phyloP scores from a whole-genome alignment of 2,113 vertebrate species.

The Sinocyclocheilus maitianheensis region DNA sequence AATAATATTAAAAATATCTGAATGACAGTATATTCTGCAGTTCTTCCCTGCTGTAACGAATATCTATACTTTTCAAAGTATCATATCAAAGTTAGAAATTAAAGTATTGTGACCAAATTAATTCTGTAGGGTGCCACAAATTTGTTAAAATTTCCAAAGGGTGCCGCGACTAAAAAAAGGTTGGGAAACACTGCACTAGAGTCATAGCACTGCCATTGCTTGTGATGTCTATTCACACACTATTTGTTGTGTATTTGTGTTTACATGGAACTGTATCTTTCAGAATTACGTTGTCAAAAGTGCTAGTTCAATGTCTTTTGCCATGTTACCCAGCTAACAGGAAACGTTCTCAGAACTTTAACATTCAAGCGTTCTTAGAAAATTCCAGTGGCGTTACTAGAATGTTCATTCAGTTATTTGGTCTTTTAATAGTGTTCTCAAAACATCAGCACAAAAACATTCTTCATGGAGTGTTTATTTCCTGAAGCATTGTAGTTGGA shows the following conservation, averaged over 20 bases:
- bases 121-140: too few relatives aligned
- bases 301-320: constrained; percentile 1
- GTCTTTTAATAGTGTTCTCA: background rate
- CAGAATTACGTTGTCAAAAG: background rate
- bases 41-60: too few relatives aligned
- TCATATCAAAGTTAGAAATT: too few relatives aligned
- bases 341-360: background rate
- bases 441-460: background rate
- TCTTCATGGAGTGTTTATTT: background rate
- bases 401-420: background rate
- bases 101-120: too few relatives aligned
- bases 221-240: constrained; percentile 14
- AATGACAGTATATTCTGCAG: too few relatives aligned
- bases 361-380: background rate
- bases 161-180: too few relatives aligned
- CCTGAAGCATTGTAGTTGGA: too few relatives aligned
- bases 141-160: too few relatives aligned
- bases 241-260: constrained; percentile 11
- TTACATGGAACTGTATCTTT: constrained; percentile 23
- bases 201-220: constrained; percentile 27
- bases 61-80: too few relatives aligned
- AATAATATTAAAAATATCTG: too few relatives aligned
- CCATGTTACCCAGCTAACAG: background rate
- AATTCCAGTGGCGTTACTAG: background rate
- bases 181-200: background rate